Evolutionary conservation across 2,113 vertebrate species (phyloP).

Genomic region (Pachypanchax playfairii): DNA sequence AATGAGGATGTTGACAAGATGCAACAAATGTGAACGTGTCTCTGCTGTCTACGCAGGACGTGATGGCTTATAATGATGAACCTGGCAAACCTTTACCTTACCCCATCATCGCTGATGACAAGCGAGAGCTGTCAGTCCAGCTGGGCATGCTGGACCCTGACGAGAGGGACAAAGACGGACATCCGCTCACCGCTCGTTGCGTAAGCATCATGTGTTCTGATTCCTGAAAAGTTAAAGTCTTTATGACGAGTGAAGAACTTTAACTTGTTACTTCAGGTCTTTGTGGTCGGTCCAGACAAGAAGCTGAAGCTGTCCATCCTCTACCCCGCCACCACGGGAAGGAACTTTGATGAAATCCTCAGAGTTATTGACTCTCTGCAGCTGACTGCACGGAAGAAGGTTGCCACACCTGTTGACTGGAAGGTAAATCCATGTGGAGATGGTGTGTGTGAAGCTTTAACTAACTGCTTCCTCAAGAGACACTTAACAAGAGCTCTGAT

Average conservation of each 20-base stretch:
- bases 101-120: slow-evolving; percentile 94
- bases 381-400: slow-evolving; percentile 90
- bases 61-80: slow-evolving; percentile 81
- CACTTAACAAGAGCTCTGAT: too few species aligned
- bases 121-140: slow-evolving; percentile 85
- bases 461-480: too few species aligned
- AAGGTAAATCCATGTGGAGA: slow-evolving; percentile 84
- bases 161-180: slow-evolving; percentile 86
- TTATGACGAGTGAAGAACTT: not conserved
- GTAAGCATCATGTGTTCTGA: slow-evolving; percentile 74
- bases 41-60: slow-evolving; percentile 80
- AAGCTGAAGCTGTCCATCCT: slow-evolving; percentile 96
- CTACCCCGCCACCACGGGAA: slow-evolving; percentile 95
- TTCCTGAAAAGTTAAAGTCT: too few species aligned
- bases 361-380: slow-evolving; percentile 93
- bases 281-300: slow-evolving; percentile 95
- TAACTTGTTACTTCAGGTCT: slow-evolving; percentile 81
- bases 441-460: not conserved
- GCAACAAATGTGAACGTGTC: not conserved
- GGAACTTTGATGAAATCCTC: slow-evolving; percentile 95
- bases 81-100: slow-evolving; percentile 83
- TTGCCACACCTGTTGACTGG: slow-evolving; percentile 96
- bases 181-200: slow-evolving; percentile 93
- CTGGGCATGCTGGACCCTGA: slow-evolving; percentile 97
- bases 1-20: not conserved